A percentile compares a stretch with the other conserved stretches of the same genome.
Conservation (phyloP, 1,140 invertebrate genomes). For the Pentalonia nigronervosa region DNA sequence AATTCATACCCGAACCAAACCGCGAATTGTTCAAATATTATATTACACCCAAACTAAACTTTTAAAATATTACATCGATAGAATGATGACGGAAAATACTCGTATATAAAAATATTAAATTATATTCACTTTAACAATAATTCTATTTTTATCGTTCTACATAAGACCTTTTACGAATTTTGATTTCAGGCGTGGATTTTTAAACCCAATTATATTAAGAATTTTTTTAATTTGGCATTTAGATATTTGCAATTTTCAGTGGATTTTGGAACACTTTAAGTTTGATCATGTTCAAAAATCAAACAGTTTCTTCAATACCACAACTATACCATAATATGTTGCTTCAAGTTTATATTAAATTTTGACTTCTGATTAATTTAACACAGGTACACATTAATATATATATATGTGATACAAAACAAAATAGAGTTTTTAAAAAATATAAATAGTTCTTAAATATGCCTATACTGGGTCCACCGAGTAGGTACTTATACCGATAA, state of each 20-base stretch:
- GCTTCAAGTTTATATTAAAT: background rate
- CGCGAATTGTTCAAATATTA: background rate
- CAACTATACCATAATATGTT: background rate
- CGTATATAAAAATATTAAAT: too few species aligned
- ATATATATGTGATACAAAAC: too few species aligned
- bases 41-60: too few species aligned
- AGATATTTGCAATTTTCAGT: background rate
- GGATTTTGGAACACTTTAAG: too few species aligned
- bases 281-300: background rate
- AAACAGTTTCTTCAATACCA: background rate
- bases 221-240: too few species aligned
- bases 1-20: background rate
- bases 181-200: background rate
- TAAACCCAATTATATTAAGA: too few species aligned
- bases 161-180: background rate
- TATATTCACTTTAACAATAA: background rate
- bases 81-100: background rate
- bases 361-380: background rate
- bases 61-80: background rate
- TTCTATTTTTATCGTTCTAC: too few species aligned
- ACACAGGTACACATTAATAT: background rate
- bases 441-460: too few species aligned
- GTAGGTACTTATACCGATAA: too few species aligned
- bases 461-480: too few species aligned
- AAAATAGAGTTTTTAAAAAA: too few species aligned